Base-by-base conservation (phyloP, 92 coral and sea anemone genomes). In the Nematostella vectensis region DNA sequence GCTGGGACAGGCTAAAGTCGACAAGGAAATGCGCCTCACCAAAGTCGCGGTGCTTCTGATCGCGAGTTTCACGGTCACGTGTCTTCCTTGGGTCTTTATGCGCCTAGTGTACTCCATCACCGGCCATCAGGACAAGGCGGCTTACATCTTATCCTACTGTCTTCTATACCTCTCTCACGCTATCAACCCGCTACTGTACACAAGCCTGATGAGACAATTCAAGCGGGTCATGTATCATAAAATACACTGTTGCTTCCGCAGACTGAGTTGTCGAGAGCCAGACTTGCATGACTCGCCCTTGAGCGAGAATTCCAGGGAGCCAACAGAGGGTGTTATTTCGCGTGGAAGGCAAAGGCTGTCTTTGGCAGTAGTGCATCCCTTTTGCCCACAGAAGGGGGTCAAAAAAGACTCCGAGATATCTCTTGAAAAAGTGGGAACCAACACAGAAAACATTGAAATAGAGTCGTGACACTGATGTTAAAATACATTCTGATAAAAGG, bases 31-130 rank as follows among this genome's bases (percentile, higher is more conserved):
- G 67, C 63, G 55, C 21, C 63, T 72, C 39, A 65, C 59, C 8
- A 72, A 29, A 56, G 61, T 65, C 0, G 72, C 72, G 12, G 28
- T 47, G 3, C 43, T 64, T 1, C 31, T 72, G 17, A 50, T 65
- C 0, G 38, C 52, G 8, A 55, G 61, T 11, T 72, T 72, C 51
- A 43, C 79, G 0, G 43, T 28, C 25, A 72, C 79, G 3, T 63
- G 72, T 23, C 72, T 72, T 0, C 79, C 79, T 1, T 72, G 79
- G 79, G 58, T 72, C 11, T 22, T 59, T 24, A 59, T 58, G 13
- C 47, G 79, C 3, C 30, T 72, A 19, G 15, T 72, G 25, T 58
- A 72, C 25, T 67, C 65, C 60, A 72, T 65, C 31, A 47, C 60
- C 21, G 72, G 72, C 1, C 72, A 65, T 40, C 79, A 72, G 27